phyloP scores from a whole-genome alignment of 2,797 vertebrate genomes.

The Phaenicophaeus curvirostris region DNA sequence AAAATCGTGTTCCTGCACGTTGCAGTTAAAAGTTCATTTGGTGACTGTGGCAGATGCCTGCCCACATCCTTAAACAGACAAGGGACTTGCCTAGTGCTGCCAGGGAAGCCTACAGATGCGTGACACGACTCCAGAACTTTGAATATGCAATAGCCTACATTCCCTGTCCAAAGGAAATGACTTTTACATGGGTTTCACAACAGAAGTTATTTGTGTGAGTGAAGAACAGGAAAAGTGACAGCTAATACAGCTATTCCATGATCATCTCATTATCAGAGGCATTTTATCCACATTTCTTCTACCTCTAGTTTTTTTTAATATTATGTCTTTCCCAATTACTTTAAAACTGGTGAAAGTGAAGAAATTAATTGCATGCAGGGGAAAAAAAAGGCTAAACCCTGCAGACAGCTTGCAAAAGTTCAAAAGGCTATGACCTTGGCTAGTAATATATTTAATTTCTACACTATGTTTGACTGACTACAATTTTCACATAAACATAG shows the following conservation, averaged over 20 bases:
- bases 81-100: neutral
- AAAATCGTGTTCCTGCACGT: slow-evolving; percentile 4
- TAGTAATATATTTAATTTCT: neutral
- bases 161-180: neutral
- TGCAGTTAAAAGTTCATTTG: slow-evolving; percentile 36
- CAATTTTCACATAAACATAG: neutral
- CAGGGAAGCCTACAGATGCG: neutral
- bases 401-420: neutral
- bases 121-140: neutral
- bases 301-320: neutral
- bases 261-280: neutral
- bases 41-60: neutral
- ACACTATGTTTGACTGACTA: neutral
- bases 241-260: neutral
- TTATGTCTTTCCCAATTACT: neutral
- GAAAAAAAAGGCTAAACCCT: neutral
- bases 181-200: neutral
- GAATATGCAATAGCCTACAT: neutral
- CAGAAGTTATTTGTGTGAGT: neutral
- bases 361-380: neutral
- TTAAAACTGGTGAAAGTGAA: neutral
- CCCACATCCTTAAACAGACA: slow-evolving; percentile 8
- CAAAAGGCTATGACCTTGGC: neutral
- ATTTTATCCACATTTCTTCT: neutral
- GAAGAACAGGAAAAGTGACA: neutral